Percentiles rank a stretch among this genome's conserved stretches.
Conservation (phyloP, 2,113 vertebrate species). For the Chaenocephalus aceratus region DNA sequence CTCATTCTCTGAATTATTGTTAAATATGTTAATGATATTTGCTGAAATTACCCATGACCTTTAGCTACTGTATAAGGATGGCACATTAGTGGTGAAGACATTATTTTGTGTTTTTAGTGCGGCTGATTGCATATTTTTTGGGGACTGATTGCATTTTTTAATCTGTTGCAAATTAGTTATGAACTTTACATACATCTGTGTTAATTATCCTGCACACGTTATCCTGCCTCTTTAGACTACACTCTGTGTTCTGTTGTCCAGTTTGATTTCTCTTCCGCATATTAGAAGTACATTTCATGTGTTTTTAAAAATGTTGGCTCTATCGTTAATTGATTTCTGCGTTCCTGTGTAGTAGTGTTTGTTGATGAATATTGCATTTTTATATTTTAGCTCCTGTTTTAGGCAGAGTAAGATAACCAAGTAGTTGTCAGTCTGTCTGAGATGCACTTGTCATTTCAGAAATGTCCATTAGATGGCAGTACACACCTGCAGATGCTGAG, state of each 20-base stretch:
- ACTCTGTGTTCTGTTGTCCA: too few species aligned
- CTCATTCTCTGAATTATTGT: neutral
- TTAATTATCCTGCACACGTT: neutral
- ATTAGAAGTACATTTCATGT: neutral
- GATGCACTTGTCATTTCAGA: conserved; percentile 15
- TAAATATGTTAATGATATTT: neutral
- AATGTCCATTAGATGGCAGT: conserved; percentile 73
- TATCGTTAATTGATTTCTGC: neutral
- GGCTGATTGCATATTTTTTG: neutral
- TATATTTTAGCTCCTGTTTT: neutral
- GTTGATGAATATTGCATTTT: neutral
- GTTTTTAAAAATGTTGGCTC: neutral
- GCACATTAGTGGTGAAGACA: neutral
- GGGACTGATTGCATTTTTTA: neutral
- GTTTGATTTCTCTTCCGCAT: neutral
- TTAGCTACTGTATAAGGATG: neutral
- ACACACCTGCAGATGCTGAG: conserved; percentile 7
- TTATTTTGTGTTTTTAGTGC: neutral
- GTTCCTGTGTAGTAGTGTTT: neutral
- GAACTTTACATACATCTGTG: neutral
- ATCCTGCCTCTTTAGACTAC: neutral
- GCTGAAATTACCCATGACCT: neutral
- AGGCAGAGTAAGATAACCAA: neutral
- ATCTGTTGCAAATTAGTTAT: neutral
- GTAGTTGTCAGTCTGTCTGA: neutral